Percentiles rank a stretch among this genome's conserved stretches.
These are phyloP conservation scores for Zoanthus solanderi DNA, from an alignment of 92 coral and sea anemone species.

Conservation along the genomic window DNA sequence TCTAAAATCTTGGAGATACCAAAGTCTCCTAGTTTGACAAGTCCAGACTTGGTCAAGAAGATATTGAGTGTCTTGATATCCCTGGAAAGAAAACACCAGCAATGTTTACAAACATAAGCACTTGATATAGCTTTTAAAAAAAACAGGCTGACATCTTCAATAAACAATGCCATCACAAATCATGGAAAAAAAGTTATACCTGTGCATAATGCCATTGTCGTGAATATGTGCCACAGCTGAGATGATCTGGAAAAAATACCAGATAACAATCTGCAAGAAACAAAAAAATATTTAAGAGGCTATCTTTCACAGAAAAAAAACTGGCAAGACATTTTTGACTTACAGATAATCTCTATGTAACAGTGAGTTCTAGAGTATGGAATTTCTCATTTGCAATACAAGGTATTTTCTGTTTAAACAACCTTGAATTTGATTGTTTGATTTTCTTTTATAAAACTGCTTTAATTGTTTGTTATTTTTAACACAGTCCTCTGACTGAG, in stretches of 20 bases:
- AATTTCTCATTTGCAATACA: too few species aligned
- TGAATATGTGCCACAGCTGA: constrained; percentile 93
- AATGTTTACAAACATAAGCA: not conserved
- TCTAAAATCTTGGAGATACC: constrained; percentile 95
- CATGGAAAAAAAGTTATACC: constrained; percentile 48
- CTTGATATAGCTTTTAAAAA: not conserved
- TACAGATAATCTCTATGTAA: too few species aligned
- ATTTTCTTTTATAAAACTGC: too few species aligned
- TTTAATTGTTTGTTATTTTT: too few species aligned
- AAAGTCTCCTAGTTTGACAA: constrained; percentile 97
- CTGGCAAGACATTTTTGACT: too few species aligned
- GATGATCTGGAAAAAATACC: constrained; percentile 95
- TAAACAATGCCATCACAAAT: too few species aligned
- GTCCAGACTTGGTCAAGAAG: constrained; percentile 93
- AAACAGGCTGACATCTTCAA: too few species aligned
- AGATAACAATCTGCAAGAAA: constrained; percentile 80
- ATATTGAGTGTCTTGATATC: constrained; percentile 94
- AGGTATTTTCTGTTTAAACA: too few species aligned
- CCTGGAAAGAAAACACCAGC: constrained; percentile 40
- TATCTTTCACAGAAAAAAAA: too few species aligned
- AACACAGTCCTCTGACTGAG: too few species aligned
- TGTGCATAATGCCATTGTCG: constrained; percentile 96
- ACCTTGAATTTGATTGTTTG: too few species aligned
- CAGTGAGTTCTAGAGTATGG: too few species aligned
- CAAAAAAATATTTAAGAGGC: not conserved